Base-by-base conservation (phyloP, 2,888 invertebrate species). In the Tolmerus cingulatus region DNA sequence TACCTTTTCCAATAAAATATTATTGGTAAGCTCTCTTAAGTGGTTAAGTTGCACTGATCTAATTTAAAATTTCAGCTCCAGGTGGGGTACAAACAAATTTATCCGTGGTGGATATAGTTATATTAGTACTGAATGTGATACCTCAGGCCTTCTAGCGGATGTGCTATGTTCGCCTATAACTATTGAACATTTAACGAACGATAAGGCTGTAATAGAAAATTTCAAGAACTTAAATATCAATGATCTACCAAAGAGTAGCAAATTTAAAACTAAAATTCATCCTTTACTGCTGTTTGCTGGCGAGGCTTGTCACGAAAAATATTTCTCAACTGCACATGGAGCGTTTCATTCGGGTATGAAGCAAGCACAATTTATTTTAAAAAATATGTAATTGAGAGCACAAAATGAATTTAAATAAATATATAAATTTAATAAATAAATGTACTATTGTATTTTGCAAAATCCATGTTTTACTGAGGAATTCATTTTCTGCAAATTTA, bases 311-410 rank as follows among this genome's bases (percentile, higher is more conserved):
- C 94, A 94, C 90, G 91, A 93, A 40, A 91, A 92, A 81, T 94
- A 93, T 90, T 95, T 94, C 90, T 95, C 95, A 0, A 95, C 96
- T 7, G 94, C 95, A 14, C 95, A 96, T 90, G 96, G 96, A 8
- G 96, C 95, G 57, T 95, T 93, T 89, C 94, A 94, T 88, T 94
- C 94, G 5, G 95, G 95, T 9, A 91, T 93, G 87, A 91, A 91
- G 77, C 95, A 95, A 91, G 82, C 87, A 74, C 40, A 81, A 46
- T 34, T 30, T 9, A 79, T 86, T 79, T 40, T 79, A 74, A 34
- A 79, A 43, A 51, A n/a, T 82, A 16, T 46, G 66, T 51, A 40
- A 79, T 43, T 79, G 23, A 79, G 2, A 30, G 79, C 79, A 79
- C 43, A 78, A 78, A n/a, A 23, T 66, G 9, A 12, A 12, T 66